Evolutionary conservation across 2,888 invertebrate species (phyloP).

Genomic region (Lasiommata megera): DNA sequence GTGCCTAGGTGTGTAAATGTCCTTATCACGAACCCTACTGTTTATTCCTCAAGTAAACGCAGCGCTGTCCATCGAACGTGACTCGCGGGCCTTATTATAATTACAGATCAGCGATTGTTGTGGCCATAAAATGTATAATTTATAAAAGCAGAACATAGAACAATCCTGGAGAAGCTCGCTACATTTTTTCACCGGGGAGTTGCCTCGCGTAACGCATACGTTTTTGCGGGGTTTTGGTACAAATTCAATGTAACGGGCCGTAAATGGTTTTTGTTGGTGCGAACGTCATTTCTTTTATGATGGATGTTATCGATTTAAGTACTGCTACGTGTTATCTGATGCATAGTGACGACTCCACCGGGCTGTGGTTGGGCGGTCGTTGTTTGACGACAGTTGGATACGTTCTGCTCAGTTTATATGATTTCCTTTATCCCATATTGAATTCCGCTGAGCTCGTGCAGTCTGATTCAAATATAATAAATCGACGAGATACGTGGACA

Average conservation of each 20-base stretch:
- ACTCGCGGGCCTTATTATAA: conserved; percentile 72
- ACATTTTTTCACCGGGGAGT: conserved; percentile 47
- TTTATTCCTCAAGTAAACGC: conserved; percentile 40
- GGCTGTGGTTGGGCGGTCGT: conserved; percentile 7
- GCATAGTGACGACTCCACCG: conserved; percentile 16
- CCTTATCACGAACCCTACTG: conserved; percentile 39
- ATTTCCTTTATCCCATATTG: conserved; percentile 16
- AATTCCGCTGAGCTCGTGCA: conserved; percentile 10
- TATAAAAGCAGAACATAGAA: conserved; percentile 65
- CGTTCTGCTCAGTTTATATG: conserved; percentile 16
- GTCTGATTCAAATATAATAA: conserved; percentile 20
- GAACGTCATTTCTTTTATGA: conserved; percentile 43
- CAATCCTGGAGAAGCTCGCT: conserved; percentile 50
- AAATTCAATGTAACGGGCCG: conserved; percentile 48
- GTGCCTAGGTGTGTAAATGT: conserved; percentile 21
- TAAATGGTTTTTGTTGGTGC: conserved; percentile 40
- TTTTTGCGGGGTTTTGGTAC: conserved; percentile 54
- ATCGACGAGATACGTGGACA: conserved; percentile 14
- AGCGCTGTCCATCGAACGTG: conserved; percentile 59
- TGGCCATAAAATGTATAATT: conserved; percentile 74
- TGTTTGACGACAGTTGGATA: conserved; percentile 19
- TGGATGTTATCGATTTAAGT: conserved; percentile 37
- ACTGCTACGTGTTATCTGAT: conserved; percentile 38
- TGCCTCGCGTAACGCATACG: conserved; percentile 55
- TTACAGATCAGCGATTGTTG: conserved; percentile 78